A percentile compares a stretch with the other conserved stretches of the same genome.
phyloP scores from a whole-genome alignment of 2,888 invertebrate genomes.

The Pemphredon lugubris region DNA sequence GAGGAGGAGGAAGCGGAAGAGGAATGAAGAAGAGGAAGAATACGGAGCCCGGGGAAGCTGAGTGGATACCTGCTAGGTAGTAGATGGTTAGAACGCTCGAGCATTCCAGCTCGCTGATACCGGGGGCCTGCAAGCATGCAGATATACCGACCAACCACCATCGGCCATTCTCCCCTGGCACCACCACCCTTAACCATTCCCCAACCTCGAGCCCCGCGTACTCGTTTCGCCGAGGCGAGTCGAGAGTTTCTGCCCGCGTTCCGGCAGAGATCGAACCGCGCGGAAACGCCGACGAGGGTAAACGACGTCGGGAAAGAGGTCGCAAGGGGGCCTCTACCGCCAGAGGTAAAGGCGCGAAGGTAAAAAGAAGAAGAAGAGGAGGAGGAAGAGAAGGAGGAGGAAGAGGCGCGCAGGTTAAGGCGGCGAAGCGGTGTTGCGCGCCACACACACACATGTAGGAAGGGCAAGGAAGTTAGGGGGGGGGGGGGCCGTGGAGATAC shows the following conservation, averaged over 20 bases:
- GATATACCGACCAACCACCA: slow-evolving; percentile 44
- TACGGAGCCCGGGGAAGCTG: slow-evolving; percentile 10
- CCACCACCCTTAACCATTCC: slow-evolving; percentile 22
- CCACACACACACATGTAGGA: neutral
- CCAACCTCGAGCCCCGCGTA: slow-evolving; percentile 3
- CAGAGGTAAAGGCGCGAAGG: slow-evolving; percentile 1
- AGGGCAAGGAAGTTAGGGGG: slow-evolving; percentile 7
- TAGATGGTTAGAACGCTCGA: neutral
- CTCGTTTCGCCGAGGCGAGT: slow-evolving; percentile 46
- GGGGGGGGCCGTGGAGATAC: slow-evolving; percentile 1
- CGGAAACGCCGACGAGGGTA: slow-evolving; percentile 50
- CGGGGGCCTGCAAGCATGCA: slow-evolving; percentile 44
- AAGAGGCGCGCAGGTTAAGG: neutral
- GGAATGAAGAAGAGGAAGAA: too few species aligned
- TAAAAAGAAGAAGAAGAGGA: slow-evolving; percentile 12
- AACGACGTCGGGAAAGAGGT: slow-evolving; percentile 41
- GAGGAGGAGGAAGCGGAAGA: too few species aligned
- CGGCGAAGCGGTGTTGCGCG: neutral
- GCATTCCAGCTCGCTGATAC: slow-evolving; percentile 43
- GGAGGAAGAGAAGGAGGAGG: slow-evolving; percentile 30
- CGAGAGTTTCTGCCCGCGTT: slow-evolving; percentile 46
- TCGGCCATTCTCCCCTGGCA: slow-evolving; percentile 30
- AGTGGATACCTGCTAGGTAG: slow-evolving; percentile 34
- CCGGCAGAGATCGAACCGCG: slow-evolving; percentile 65
- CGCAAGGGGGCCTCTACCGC: slow-evolving; percentile 26